Percentiles rank a stretch among this genome's conserved stretches.
Evolutionary conservation across 2,797 vertebrate genomes (phyloP).

Genomic region (Streptopelia turtur): DNA sequence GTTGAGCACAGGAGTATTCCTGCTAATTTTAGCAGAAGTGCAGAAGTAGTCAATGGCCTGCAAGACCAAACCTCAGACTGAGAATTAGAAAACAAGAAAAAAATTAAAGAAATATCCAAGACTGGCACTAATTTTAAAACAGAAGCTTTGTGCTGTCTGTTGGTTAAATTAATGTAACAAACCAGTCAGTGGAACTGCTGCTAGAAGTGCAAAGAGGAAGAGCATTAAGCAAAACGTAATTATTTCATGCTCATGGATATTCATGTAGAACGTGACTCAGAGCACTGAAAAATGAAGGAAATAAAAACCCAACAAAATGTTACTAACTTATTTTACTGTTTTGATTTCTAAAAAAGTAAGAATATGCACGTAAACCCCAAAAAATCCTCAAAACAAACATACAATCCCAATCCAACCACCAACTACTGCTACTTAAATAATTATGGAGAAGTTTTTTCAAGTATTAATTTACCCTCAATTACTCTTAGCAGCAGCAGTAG

Average conservation of each 20-base stretch:
- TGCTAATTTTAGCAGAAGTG: not conserved
- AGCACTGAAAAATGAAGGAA: not conserved
- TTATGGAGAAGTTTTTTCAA: not conserved
- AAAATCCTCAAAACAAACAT: not conserved
- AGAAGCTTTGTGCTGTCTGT: not conserved
- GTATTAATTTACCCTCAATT: not conserved
- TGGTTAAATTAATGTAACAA: not conserved
- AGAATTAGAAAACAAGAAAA: not conserved
- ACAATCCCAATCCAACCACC: not conserved
- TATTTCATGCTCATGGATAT: not conserved
- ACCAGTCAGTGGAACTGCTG: not conserved
- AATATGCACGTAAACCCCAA: not conserved
- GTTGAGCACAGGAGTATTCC: not conserved
- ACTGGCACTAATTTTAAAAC: not conserved
- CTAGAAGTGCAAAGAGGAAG: not conserved
- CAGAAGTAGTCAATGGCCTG: not conserved
- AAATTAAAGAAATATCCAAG: not conserved
- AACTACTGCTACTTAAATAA: not conserved
- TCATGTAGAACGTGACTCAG: not conserved
- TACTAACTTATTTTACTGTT: not conserved
- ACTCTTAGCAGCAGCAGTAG: not conserved
- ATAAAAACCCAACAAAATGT: not conserved
- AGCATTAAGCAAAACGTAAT: not conserved
- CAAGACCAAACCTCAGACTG: not conserved
- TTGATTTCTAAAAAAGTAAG: not conserved